These are phyloP conservation scores for Diphyllodes magnificus DNA, from an alignment of 2,113 vertebrate genomes.

Conservation along the genomic window DNA sequence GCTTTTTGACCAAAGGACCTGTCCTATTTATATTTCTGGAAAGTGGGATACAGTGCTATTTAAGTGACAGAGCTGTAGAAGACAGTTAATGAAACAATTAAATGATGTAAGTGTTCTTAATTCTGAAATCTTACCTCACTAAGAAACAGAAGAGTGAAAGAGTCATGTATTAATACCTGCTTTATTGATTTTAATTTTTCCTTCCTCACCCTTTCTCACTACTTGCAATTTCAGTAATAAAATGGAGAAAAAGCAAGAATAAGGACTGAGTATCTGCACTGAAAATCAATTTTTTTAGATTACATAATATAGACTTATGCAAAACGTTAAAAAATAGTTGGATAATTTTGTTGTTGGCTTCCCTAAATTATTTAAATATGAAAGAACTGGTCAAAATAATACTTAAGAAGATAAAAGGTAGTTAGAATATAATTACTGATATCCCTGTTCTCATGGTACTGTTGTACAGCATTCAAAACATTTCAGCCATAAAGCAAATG, in stretches of 20 bases:
- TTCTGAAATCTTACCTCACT: not conserved
- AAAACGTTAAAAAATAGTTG: not conserved
- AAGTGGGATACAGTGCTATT: not conserved
- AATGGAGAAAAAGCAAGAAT: not conserved
- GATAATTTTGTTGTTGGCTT: not conserved
- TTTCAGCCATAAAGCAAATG: not conserved
- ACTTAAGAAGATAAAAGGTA: not conserved
- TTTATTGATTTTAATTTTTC: not conserved
- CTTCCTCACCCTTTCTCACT: not conserved
- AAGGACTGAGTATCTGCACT: not conserved
- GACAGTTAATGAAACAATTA: not conserved
- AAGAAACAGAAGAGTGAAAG: not conserved
- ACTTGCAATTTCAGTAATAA: not conserved
- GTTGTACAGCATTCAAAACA: not conserved
- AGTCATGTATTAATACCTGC: not conserved
- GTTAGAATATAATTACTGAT: not conserved
- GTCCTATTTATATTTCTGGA: not conserved
- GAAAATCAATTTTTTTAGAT: not conserved
- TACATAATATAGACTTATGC: not conserved
- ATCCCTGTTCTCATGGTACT: not conserved
- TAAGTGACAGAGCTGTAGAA: not conserved
- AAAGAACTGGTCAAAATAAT: not conserved
- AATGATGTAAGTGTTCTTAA: not conserved
- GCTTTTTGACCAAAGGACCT: not conserved
- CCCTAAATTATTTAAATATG: not conserved